Conservation (phyloP, 1,140 invertebrate species). For the Nebria ingens region DNA sequence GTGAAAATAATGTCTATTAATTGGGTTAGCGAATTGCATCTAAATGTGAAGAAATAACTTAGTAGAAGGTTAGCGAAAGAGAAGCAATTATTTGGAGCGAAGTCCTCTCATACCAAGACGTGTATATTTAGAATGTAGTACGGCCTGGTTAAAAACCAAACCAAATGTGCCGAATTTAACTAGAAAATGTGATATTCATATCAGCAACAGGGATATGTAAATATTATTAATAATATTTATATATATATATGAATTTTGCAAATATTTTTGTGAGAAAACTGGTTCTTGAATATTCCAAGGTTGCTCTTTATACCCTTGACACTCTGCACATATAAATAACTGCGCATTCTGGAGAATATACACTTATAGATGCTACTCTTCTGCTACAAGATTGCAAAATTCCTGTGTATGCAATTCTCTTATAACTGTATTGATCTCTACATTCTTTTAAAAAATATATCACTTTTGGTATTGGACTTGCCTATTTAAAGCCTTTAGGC, state of each 20-base stretch:
- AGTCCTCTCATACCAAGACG: background rate
- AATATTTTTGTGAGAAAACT: slow-evolving; percentile 2
- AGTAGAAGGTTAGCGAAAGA: background rate
- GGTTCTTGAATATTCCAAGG: background rate
- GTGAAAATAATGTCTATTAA: too few species aligned
- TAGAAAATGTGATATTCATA: background rate
- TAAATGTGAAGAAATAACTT: background rate
- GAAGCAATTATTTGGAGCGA: background rate
- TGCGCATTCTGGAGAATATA: background rate
- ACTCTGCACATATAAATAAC: background rate
- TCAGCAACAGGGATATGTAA: too few species aligned
- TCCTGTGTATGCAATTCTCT: too few species aligned
- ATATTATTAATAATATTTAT: background rate
- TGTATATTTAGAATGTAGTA: background rate
- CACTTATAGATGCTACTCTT: too few species aligned
- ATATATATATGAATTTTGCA: background rate
- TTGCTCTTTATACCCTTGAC: background rate
- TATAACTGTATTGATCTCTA: too few species aligned
- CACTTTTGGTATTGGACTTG: too few species aligned
- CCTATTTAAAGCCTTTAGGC: too few species aligned
- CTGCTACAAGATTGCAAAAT: background rate
- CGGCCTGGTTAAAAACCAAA: slow-evolving; percentile 6
- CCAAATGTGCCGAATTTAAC: background rate
- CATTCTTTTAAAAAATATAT: too few species aligned
- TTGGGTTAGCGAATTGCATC: too few species aligned